Percentiles rank a stretch among this genome's conserved stretches.
Evolutionary conservation across 2,888 invertebrate species (phyloP).

Genomic region (Ichneumoninae sp.): DNA sequence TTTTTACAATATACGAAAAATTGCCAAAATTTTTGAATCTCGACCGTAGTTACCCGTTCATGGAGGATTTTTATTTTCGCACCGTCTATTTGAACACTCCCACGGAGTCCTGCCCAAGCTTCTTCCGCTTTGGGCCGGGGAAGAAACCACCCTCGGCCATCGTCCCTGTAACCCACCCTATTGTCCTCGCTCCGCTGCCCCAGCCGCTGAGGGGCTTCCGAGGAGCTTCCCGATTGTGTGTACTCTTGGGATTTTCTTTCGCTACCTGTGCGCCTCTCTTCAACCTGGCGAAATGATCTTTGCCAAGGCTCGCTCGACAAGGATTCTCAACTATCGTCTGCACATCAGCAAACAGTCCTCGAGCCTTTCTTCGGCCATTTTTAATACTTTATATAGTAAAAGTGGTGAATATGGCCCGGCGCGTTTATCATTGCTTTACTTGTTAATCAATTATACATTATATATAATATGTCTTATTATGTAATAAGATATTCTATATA

Average conservation of each 20-base stretch:
- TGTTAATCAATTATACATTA: too few relatives aligned
- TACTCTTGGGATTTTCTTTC: conserved; percentile 27
- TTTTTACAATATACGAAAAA: not conserved
- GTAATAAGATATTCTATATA: not conserved
- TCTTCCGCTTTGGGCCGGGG: not conserved
- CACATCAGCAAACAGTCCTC: not conserved
- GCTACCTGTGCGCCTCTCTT: conserved; percentile 20
- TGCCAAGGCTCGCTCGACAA: not conserved
- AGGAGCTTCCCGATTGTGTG: conserved; percentile 12
- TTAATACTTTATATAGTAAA: not conserved
- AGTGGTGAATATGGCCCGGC: not conserved
- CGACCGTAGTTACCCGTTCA: not conserved
- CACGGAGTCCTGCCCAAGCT: conserved; percentile 3
- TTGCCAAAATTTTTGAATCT: not conserved
- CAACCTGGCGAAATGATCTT: not conserved
- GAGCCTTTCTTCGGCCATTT: not conserved
- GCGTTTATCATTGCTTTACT: too few relatives aligned
- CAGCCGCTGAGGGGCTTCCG: not conserved
- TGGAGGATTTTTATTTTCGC: conserved; percentile 17
- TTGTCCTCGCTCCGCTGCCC: conserved; percentile 18
- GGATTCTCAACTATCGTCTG: not conserved
- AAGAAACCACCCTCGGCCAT: not conserved
- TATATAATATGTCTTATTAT: too few relatives aligned
- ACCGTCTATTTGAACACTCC: conserved; percentile 5
- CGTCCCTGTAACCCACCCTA: not conserved